Evolutionary conservation across 2,797 vertebrate genomes (phyloP), one percentile per base, ranked within the genome.

Genomic region (Rhinoraja longicauda): DNA sequence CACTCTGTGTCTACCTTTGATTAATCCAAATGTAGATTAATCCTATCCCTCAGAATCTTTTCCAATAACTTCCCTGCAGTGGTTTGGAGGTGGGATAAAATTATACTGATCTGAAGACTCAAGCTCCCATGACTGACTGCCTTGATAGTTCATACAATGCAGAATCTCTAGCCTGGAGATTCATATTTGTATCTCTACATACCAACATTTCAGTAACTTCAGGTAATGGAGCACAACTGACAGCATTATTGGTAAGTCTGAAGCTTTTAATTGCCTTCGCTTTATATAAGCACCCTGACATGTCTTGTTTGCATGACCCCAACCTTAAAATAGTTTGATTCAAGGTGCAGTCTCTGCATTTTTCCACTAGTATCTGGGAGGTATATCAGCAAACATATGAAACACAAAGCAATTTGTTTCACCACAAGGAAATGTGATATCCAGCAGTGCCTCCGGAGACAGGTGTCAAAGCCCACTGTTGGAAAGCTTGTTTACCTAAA

Each of bases 391-490:
- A 94, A 94, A 94, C 93, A 95, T 93, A 94, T 86, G 96, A 95
- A 96, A 94, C 95, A 96, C 95, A 96, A 96, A 95, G 78, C 94
- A 94, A 94, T 94, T 95, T 96, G 96, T 96, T 94, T 82, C 95
- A 82, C 94, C 94, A 86, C 36, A 72, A 93, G 94, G 93, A 93
- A 93, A 19, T 13, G 62, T 76, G 93, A 93, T 79, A 94, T 95
- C 95, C 94, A 94, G 94, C 70, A 94, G 94, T 95, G 95, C 95
- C 94, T 93, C 93, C 91, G 64, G 92, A 94, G 96, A 96, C 96
- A 96, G 96, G 96, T 97, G 96, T 96, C 95, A 94, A 95, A 95
- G 95, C 96, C 96, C 95, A 94, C 93, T 93, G 95, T 95, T 95
- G 29, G 26, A 94, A 93, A 93, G 94, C 95, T 94, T 76, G 93